Percentiles rank a stretch among this genome's conserved stretches.
These are phyloP conservation scores for Hermaeophaga mercurialis DNA, from an alignment of 2,888 invertebrate species.

Conservation along the genomic window DNA sequence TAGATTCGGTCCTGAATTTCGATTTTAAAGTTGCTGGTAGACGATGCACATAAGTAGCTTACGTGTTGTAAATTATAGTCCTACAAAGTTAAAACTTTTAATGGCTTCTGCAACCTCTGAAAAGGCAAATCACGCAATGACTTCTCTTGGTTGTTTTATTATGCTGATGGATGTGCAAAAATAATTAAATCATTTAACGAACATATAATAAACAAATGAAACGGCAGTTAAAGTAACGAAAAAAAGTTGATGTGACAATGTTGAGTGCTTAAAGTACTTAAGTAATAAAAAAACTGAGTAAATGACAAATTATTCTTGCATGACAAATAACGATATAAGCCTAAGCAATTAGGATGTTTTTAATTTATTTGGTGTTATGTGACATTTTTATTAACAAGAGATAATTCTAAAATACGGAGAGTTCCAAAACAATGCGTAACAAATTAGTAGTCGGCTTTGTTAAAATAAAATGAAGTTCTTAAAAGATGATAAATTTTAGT, in stretches of 20 bases:
- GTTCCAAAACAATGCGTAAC: too few relatives aligned
- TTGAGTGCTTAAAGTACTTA: background rate
- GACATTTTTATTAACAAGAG: too few relatives aligned
- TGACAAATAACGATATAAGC: too few relatives aligned
- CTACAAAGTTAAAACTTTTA: slow-evolving; percentile 39
- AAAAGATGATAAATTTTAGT: too few relatives aligned
- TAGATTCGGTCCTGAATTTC: background rate
- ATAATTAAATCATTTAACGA: slow-evolving; percentile 20
- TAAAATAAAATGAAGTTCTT: too few relatives aligned
- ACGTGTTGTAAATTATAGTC: slow-evolving; percentile 45
- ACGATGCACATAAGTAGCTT: slow-evolving; percentile 36
- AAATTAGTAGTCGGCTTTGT: too few relatives aligned
- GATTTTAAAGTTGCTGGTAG: slow-evolving; percentile 19
- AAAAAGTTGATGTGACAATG: slow-evolving; percentile 4
- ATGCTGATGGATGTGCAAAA: slow-evolving; percentile 10
- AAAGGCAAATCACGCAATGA: slow-evolving; percentile 41
- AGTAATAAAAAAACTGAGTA: background rate
- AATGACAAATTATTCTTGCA: too few relatives aligned
- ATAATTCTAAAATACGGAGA: too few relatives aligned
- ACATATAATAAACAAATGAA: slow-evolving; percentile 16
- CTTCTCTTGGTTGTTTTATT: slow-evolving; percentile 14
- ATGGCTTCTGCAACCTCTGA: slow-evolving; percentile 41
- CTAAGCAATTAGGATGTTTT: too few relatives aligned
- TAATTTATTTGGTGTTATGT: too few relatives aligned
- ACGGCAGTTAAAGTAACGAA: background rate